phyloP scores from a whole-genome alignment of 1,140 invertebrate genomes.

The Bicyclus anynana region DNA sequence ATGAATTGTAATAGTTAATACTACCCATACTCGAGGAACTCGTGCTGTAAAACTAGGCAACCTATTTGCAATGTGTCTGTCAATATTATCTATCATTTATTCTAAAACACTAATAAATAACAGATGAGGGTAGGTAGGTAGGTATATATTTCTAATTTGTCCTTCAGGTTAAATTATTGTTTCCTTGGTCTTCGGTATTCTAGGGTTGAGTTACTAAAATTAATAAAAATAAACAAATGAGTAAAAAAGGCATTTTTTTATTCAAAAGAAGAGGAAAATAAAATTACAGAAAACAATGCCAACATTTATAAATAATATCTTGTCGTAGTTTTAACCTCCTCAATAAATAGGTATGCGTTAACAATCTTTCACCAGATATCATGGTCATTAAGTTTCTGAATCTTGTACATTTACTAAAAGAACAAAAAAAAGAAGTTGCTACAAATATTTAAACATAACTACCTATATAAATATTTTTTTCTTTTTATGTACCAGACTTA shows the following conservation, averaged over 20 bases:
- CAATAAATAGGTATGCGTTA: constrained; percentile 42
- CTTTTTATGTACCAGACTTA: not conserved
- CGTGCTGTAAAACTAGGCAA: no score
- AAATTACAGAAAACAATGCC: constrained; percentile 67
- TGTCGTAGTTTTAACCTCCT: constrained; percentile 40
- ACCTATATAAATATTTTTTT: not conserved
- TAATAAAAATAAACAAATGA: constrained; percentile 23
- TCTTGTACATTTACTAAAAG: constrained; percentile 11
- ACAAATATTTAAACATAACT: constrained; percentile 16
- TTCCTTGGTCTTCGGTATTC: no score
- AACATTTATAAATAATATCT: constrained; percentile 68
- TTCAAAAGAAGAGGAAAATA: constrained; percentile 52
- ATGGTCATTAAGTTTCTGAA: constrained; percentile 34
- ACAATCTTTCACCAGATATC: constrained; percentile 39
- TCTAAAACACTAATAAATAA: no score
- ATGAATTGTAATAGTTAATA: no score
- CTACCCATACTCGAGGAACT: no score
- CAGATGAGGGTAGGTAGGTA: no score
- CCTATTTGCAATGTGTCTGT: no score
- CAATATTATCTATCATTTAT: no score
- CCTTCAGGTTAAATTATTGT: no score
- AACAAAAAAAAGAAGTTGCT: constrained; percentile 19
- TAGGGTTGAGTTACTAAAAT: not conserved
- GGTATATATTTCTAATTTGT: no score
- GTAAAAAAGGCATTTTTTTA: constrained; percentile 55